These are phyloP conservation scores for Lordiphosa clarofinis DNA, from an alignment of 1,140 invertebrate genomes.

Conservation along the genomic window DNA sequence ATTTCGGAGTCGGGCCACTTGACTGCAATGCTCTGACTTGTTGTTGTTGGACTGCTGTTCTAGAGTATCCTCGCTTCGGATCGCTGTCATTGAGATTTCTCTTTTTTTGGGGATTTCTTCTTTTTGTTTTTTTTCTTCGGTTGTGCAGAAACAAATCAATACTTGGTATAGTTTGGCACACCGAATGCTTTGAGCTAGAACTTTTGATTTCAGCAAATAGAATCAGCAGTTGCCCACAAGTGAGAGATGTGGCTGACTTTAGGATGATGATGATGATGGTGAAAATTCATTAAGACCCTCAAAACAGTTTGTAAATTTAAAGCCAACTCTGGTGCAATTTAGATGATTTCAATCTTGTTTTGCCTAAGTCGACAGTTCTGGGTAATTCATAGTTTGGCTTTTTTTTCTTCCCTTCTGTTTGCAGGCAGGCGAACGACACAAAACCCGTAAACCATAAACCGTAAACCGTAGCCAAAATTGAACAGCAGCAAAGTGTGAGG, in stretches of 20 bases:
- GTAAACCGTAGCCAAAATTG: constrained; percentile 6
- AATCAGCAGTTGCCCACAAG: constrained; percentile 5
- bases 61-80: background rate
- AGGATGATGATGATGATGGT: no score
- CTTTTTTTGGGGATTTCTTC: background rate
- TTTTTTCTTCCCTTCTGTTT: background rate
- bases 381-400: background rate
- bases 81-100: background rate
- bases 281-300: no score
- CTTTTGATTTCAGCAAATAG: constrained; percentile 14
- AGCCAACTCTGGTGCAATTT: no score
- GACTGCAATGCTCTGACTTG: no score
- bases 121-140: constrained; percentile 1
- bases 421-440: constrained; percentile 2
- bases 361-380: background rate
- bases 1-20: no score
- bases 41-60: no score
- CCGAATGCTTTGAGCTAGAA: constrained; percentile 12
- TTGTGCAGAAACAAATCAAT: constrained; percentile 10
- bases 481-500: constrained; percentile 8
- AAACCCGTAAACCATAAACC: constrained; percentile 11
- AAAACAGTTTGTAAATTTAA: no score
- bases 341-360: no score
- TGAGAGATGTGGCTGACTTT: no score
- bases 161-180: constrained; percentile 5